These are phyloP conservation scores for Muraenolepis orangiensis DNA, from an alignment of 2,797 vertebrate genomes.

Conservation along the genomic window DNA sequence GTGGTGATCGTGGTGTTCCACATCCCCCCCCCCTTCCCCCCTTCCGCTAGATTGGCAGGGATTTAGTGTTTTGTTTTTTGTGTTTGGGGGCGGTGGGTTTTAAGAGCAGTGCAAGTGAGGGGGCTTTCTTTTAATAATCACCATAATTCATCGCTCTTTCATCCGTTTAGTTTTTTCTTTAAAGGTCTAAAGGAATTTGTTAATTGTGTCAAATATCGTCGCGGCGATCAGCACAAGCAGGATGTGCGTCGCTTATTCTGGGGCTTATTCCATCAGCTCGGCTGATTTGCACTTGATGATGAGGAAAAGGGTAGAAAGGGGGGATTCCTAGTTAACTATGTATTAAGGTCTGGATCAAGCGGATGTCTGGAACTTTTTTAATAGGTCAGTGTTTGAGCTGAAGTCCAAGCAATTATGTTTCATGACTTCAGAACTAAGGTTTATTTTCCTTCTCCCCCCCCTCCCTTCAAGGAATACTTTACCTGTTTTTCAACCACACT, in stretches of 20 bases:
- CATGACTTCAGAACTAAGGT: neutral
- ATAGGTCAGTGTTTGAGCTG: neutral
- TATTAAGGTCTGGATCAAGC: neutral
- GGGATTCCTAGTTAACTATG: neutral
- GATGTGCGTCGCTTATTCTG: neutral
- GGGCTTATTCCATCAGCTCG: neutral
- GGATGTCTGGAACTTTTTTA: neutral
- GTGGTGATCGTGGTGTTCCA: too few relatives aligned
- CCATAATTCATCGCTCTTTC: neutral
- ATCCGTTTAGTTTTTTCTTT: neutral
- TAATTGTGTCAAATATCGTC: neutral
- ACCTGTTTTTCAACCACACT: too few relatives aligned
- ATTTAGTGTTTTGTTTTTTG: neutral
- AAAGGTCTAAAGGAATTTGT: neutral
- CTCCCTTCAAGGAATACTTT: too few relatives aligned
- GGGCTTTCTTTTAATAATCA: neutral
- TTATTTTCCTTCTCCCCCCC: neutral
- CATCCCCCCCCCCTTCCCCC: too few relatives aligned
- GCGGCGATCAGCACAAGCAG: neutral
- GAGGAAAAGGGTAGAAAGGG: neutral
- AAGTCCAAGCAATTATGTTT: neutral
- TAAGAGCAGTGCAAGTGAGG: neutral
- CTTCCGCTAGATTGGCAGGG: neutral
- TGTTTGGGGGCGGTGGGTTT: too few relatives aligned
- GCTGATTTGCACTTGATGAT: neutral